phyloP scores from a whole-genome alignment of 2,113 vertebrate species.

The Melanotaenia duboulayi region DNA sequence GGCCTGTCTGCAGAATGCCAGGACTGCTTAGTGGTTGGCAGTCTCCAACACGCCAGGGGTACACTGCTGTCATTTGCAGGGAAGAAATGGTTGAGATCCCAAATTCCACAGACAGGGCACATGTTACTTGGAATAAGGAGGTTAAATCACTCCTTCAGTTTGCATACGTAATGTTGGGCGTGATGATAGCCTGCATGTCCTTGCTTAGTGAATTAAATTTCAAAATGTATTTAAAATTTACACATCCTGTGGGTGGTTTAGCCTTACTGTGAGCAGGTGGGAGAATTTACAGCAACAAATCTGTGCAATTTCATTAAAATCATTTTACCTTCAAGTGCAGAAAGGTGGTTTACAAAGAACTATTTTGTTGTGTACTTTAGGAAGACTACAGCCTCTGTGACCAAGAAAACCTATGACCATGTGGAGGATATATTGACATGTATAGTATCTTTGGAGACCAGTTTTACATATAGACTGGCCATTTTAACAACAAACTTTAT shows the following conservation, averaged over 20 bases:
- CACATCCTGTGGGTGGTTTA: background rate
- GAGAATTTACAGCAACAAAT: too few relatives aligned
- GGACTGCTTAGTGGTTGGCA: constrained; percentile 80
- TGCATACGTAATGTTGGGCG: constrained; percentile 38
- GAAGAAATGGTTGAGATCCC: constrained; percentile 73
- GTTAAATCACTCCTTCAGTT: constrained; percentile 39
- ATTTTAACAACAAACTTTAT: background rate
- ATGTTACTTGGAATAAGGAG: constrained; percentile 56
- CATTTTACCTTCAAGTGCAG: too few relatives aligned
- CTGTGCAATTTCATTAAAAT: too few relatives aligned
- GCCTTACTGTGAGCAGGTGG: constrained; percentile 19
- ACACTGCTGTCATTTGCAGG: constrained; percentile 73
- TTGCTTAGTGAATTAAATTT: constrained; percentile 36
- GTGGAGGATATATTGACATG: too few relatives aligned
- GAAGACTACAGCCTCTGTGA: too few relatives aligned
- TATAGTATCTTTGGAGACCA: too few relatives aligned
- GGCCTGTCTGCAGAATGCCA: constrained; percentile 80
- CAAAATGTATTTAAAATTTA: constrained; percentile 13
- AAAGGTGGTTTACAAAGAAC: too few relatives aligned
- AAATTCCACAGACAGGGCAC: constrained; percentile 68
- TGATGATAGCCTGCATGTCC: constrained; percentile 36
- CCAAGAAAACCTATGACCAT: too few relatives aligned
- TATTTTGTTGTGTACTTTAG: too few relatives aligned
- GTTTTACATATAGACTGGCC: too few relatives aligned
- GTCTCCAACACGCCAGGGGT: constrained; percentile 72